Evolutionary conservation across 2,797 vertebrate genomes (phyloP), one percentile per base, ranked within the genome.

Genomic region (Periparus ater): DNA sequence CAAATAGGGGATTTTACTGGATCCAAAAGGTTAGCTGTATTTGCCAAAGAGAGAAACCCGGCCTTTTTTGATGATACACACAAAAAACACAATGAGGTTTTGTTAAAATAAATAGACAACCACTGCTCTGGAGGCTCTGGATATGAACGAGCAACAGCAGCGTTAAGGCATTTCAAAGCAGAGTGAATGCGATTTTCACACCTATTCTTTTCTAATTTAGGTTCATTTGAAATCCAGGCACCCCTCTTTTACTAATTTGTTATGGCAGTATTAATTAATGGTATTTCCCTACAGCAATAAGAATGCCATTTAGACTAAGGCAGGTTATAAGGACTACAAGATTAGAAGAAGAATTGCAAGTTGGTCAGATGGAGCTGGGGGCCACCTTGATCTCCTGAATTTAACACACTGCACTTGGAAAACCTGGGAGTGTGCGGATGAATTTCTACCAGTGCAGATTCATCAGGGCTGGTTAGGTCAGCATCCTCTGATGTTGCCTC

Each of bases 231-330:
- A 94, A 96, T 88, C 61, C 91, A 97, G 84, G 54, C 84, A 92
- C 34, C 66, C 88, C 86, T 96, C 96, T 97, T 96, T 97, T 89
- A 95, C 96, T 98, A 98, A 98, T 98, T 98, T 98, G 97, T 98
- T 98, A 98, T 96, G 97, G 98, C 97, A 98, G 97, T 98, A 98
- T 98, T 99, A 99, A 99, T 98, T 98, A 99, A 98, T 97, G 97
- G 95, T 97, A 98, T 96, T 97, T 97, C 97, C 98, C 98, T 97
- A 97, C 93, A 97, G 97, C 96, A 79, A 85, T 88, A 95, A 90
- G 96, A 95, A 93, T 38, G 34, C 71, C 97, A 98, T 98, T 98
- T 98, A 98, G 98, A 97, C 97, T 97, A 98, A 98, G 97, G 98
- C 91, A 98, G 97, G 98, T 98, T 98, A 98, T 97, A 96, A 96